Conservation (phyloP, 2,888 invertebrate species). For the Drosophila barbarae region DNA sequence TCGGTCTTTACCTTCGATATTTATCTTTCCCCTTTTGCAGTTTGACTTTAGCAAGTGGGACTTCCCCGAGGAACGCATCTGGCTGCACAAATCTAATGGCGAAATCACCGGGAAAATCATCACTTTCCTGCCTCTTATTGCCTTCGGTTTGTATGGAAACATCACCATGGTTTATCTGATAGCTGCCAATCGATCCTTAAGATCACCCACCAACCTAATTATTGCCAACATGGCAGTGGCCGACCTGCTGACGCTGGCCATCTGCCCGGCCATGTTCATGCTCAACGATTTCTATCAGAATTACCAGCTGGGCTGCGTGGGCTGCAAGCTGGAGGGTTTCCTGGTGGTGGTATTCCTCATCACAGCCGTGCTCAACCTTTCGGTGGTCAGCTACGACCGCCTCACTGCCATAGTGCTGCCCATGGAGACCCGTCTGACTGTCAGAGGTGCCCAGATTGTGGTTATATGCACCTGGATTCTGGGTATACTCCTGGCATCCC, state of each 20-base stretch:
- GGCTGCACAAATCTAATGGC: constrained; percentile 82
- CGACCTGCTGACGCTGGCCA: constrained; percentile 84
- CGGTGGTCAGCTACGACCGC: constrained; percentile 90
- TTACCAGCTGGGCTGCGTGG: constrained; percentile 86
- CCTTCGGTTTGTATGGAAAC: constrained; percentile 86
- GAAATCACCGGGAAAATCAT: constrained; percentile 84
- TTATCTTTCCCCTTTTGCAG: constrained; percentile 28
- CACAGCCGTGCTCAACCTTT: constrained; percentile 88
- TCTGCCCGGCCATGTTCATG: constrained; percentile 89
- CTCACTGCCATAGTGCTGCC: constrained; percentile 89
- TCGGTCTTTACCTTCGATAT: too few species aligned
- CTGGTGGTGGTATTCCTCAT: constrained; percentile 87
- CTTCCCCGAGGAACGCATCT: constrained; percentile 83
- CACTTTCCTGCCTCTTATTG: constrained; percentile 83
- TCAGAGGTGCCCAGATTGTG: constrained; percentile 83
- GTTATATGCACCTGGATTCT: constrained; percentile 85
- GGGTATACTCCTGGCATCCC: constrained; percentile 83
- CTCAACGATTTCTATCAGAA: constrained; percentile 89
- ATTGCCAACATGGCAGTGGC: constrained; percentile 88
- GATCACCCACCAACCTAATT: constrained; percentile 86
- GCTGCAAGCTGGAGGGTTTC: constrained; percentile 89
- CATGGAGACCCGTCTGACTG: constrained; percentile 85
- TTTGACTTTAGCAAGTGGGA: constrained; percentile 79
- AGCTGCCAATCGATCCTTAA: constrained; percentile 82
- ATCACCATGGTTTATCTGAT: constrained; percentile 84